Base-by-base conservation (phyloP, 1,140 invertebrate genomes). In the Drosophila varians region DNA sequence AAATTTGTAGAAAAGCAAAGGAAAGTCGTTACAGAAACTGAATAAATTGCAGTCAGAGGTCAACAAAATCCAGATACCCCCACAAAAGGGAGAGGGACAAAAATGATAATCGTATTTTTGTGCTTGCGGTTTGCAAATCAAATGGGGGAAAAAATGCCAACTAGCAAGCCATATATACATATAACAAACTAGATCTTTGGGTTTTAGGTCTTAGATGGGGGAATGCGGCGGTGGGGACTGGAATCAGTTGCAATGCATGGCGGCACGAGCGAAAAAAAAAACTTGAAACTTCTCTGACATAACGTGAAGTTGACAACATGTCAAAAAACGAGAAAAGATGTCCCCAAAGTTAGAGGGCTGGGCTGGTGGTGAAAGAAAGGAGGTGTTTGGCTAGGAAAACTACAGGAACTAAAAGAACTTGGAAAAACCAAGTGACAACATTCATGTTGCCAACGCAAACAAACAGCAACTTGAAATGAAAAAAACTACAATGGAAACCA, bases 361-460 rank as follows among this genome's bases (percentile, higher is more conserved):
- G 9, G 3, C 23, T 2, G 21, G 43, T 18, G 31, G 43, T 7
- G 25, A n/a, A 7, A 4, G 5, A 36, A n/a, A 4, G 38, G 26
- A 16, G 19, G 9, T 11, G 9, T 38, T 38, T 38, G 36, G 36
- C 6, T 16, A 53, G 53, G 62, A 56, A 49, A 72, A n/a, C n/a
- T n/a, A n/a, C n/a, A n/a, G n/a, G n/a, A 43, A 43, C 73, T 57
- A 68, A 34, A 49, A 40, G 61, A 78, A 62, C 51, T 80, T 77
- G 75, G 75, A 72, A 86, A 76, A 76, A 65, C 60, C 80, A 84
- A 84, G 80, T 86, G 80, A 84, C 62, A 66, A 66, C 80, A 86
- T 79, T 84, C 83, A 84, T 84, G 80, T 84, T 86, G 80, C 80
- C 80, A 84, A 83, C 82, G 83, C 80, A 86, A 79, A 84, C 82